These are phyloP conservation scores for Apostichopus parvimensis DNA, from an alignment of 35 echinoderm and acorn worm species.

Conservation along the genomic window DNA sequence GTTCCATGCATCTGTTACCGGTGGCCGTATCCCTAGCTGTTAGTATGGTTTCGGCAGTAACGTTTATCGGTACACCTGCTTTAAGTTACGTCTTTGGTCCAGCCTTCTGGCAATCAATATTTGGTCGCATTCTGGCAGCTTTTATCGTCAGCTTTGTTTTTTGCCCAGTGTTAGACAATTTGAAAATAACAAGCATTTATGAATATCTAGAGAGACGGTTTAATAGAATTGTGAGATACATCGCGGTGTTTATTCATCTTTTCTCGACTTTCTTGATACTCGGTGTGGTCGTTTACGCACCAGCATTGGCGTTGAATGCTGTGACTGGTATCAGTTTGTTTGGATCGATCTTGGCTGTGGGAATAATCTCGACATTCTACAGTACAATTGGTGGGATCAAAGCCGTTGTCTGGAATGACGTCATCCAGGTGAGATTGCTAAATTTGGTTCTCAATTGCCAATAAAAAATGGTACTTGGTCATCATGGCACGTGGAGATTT, in stretches of 20 bases:
- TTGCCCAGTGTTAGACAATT: constrained; percentile 31
- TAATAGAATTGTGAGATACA: constrained; percentile 10
- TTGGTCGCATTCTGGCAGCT: not conserved
- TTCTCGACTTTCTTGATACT: not conserved
- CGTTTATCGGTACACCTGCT: not conserved
- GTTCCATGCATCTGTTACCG: not conserved
- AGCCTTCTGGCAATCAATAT: not conserved
- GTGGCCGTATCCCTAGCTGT: not conserved
- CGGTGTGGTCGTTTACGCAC: constrained; percentile 45
- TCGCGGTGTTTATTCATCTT: not conserved
- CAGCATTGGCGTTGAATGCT: constrained; percentile 42
- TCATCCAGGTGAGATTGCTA: constrained; percentile 36
- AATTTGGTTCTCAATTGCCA: not conserved
- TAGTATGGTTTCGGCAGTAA: not conserved
- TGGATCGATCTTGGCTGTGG: constrained; percentile 20
- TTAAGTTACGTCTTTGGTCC: not conserved
- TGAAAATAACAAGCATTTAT: constrained; percentile 44
- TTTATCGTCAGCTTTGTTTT: not conserved
- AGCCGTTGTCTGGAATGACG: constrained; percentile 46
- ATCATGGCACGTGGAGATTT: too few species aligned
- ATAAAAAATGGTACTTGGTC: too few species aligned
- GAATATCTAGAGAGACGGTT: constrained; percentile 42
- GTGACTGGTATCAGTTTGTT: constrained; percentile 42
- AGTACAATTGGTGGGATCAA: constrained; percentile 41
- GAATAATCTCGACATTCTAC: constrained; percentile 52